A percentile compares a stretch with the other conserved stretches of the same genome.
phyloP scores from a whole-genome alignment of 2,888 invertebrate species.

The Zonitis immaculata region DNA sequence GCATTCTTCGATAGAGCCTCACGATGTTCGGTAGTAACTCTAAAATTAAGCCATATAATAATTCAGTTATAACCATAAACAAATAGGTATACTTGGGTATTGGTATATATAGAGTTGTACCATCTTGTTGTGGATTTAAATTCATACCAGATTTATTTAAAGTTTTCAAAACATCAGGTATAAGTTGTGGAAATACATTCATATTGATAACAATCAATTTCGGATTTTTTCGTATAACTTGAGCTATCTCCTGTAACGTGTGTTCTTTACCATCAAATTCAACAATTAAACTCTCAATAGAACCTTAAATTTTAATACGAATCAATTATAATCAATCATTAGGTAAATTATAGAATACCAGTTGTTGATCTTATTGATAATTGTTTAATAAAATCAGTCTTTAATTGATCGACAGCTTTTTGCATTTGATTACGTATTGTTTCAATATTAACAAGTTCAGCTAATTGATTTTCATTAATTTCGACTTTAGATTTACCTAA shows the following conservation, averaged over 20 bases:
- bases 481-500: slow-evolving; percentile 54
- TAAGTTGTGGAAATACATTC: slow-evolving; percentile 79
- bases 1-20: slow-evolving; percentile 86
- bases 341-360: too few relatives aligned
- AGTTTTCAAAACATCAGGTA: slow-evolving; percentile 71
- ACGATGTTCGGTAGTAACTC: slow-evolving; percentile 87
- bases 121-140: slow-evolving; percentile 92
- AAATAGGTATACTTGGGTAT: slow-evolving; percentile 89
- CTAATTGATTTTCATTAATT: slow-evolving; percentile 67
- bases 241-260: slow-evolving; percentile 81
- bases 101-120: slow-evolving; percentile 81
- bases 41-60: slow-evolving; percentile 20
- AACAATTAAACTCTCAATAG: slow-evolving; percentile 72
- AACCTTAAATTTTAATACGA: slow-evolving; percentile 49
- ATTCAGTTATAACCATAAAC: too few relatives aligned
- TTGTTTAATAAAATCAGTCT: slow-evolving; percentile 73
- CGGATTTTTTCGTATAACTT: slow-evolving; percentile 81
- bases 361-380: slow-evolving; percentile 73
- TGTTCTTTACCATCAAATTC: slow-evolving; percentile 75
- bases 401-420: slow-evolving; percentile 64
- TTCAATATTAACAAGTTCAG: slow-evolving; percentile 66
- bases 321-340: too few relatives aligned
- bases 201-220: slow-evolving; percentile 82
- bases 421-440: slow-evolving; percentile 64
- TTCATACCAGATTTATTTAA: slow-evolving; percentile 81